Evolutionary conservation across 2,888 invertebrate genomes (phyloP).

Genomic region (Pegoplata infirma): DNA sequence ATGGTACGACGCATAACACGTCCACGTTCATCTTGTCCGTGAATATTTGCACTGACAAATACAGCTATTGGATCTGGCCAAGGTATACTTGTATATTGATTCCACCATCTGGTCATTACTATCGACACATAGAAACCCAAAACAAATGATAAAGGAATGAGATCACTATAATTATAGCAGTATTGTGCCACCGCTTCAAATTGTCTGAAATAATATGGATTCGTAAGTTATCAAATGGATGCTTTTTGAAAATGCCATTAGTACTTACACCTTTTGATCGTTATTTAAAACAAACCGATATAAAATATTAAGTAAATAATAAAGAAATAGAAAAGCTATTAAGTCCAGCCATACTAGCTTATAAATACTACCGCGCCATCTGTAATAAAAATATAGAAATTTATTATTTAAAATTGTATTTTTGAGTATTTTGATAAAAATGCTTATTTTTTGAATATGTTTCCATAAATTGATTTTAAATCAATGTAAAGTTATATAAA

Average conservation of each 20-base stretch:
- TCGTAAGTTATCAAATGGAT: too few species aligned
- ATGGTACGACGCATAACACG: conserved; percentile 90
- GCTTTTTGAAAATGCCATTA: too few species aligned
- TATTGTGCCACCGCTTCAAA: conserved; percentile 91
- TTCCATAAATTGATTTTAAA: too few species aligned
- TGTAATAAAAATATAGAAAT: conserved; percentile 79
- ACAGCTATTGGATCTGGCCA: conserved; percentile 93
- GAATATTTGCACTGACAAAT: conserved; percentile 90
- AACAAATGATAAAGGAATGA: conserved; percentile 95
- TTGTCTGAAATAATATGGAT: conserved; percentile 79
- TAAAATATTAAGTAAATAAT: conserved; percentile 87
- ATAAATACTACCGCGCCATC: conserved; percentile 97
- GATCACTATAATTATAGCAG: conserved; percentile 90
- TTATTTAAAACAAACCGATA: conserved; percentile 86
- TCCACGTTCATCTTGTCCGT: conserved; percentile 91
- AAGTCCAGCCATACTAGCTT: conserved; percentile 95
- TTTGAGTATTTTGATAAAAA: too few species aligned
- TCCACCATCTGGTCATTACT: conserved; percentile 96
- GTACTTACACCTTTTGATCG: conserved; percentile 84
- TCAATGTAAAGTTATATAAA: too few species aligned
- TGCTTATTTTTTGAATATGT: too few species aligned
- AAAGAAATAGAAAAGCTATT: conserved; percentile 86
- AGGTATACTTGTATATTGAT: conserved; percentile 89
- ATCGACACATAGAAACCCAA: conserved; percentile 96
- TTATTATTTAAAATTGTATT: not conserved